Evolutionary conservation across 2,113 vertebrate species (phyloP), one percentile per base, ranked within the genome.

Genomic region (Lepisosteus oculatus): DNA sequence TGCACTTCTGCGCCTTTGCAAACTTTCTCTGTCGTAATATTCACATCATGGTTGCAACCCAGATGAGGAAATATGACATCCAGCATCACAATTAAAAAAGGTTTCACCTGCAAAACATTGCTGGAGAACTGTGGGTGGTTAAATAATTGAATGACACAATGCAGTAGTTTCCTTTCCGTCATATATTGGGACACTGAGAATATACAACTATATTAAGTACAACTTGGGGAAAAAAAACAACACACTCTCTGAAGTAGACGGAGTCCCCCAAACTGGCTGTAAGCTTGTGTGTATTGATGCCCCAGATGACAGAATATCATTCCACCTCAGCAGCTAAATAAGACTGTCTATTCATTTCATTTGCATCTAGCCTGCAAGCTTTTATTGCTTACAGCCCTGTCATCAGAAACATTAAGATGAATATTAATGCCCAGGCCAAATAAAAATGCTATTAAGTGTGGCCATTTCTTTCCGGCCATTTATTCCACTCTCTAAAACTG

Each of bases 351-450:
- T 59, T 59, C 57, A n/a, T 59, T 59, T 59, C 3, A 59, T 59
- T 59, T 15, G n/a, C 57, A 59, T 59, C 57, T 11, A 85, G 87
- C 77, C 85, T 81, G 78, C 92, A 92, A 91, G 93, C 92, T 94
- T 94, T 95, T 91, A 89, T 91, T 88, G 91, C 93, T 93, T 90
- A 91, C 90, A 93, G 94, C 92, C 93, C 94, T 94, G 93, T 95
- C 95, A 97, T 97, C 95, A 96, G 95, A 96, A 96, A 96, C 95
- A 97, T 97, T 98, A 96, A 93, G 93, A 93, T 96, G 95, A 96
- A 95, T 97, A 96, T 97, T 97, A 97, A 97, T 95, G 93, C 92
- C 91, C 92, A 87, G 91, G 93, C 90, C 92, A 90, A 92, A 97
- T 94, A 97, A 92, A 94, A 94, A 95, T 95, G 93, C 93, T 95